Percentiles rank a stretch among this genome's conserved stretches.
Conservation (phyloP, 35 echinoderm and acorn worm genomes). For the Lytechinus variegatus region DNA sequence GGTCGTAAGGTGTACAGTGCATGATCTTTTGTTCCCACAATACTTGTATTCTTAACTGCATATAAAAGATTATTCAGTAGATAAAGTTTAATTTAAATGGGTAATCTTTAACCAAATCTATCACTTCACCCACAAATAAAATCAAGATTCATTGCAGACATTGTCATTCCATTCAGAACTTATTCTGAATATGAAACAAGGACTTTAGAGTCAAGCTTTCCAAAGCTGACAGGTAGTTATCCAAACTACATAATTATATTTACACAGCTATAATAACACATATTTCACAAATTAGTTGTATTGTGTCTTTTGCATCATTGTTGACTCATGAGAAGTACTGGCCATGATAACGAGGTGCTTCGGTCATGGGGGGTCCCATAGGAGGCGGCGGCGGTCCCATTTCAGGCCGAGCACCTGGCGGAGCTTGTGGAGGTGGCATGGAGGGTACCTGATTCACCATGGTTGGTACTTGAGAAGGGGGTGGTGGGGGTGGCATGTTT, state of each 20-base stretch:
- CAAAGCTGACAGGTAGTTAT: background rate
- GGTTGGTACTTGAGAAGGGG: constrained; percentile 27
- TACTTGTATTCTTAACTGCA: too few relatives aligned
- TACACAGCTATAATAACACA: background rate
- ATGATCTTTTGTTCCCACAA: too few relatives aligned
- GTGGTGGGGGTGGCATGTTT: constrained; percentile 28
- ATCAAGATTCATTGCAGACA: too few relatives aligned
- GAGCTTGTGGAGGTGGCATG: constrained; percentile 48
- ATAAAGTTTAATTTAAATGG: too few relatives aligned
- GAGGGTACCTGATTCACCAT: constrained; percentile 49
- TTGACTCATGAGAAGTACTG: constrained; percentile 22
- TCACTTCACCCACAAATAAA: too few relatives aligned
- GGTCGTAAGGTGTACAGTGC: too few relatives aligned
- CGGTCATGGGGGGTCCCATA: constrained; percentile 43
- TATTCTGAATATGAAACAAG: background rate
- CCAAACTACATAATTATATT: background rate
- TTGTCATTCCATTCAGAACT: background rate
- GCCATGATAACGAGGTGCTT: constrained; percentile 43
- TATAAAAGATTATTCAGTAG: too few relatives aligned
- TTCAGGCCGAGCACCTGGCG: constrained; percentile 26
- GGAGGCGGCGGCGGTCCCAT: constrained; percentile 61
- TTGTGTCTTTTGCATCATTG: background rate
- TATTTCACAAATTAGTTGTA: background rate
- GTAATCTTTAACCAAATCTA: too few relatives aligned
- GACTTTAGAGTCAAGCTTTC: background rate